Evolutionary conservation across 2,797 vertebrate species (phyloP), one percentile per base, ranked within the genome.

Genomic region (Manis javanica): DNA sequence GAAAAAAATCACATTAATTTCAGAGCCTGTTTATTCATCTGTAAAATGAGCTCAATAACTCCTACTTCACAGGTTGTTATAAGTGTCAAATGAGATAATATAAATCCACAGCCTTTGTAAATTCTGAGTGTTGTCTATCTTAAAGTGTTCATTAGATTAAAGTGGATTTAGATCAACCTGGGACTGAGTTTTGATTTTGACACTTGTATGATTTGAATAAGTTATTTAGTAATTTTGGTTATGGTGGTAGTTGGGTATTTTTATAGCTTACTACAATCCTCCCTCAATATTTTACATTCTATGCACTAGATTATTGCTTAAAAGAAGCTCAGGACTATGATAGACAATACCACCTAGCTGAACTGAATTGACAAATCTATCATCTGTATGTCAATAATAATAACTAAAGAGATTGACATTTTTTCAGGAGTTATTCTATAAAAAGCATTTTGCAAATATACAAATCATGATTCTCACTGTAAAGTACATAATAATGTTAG

Each of bases 21-120:
- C 49, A 64, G 29, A 89, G 26, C 26, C 72, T 92, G 9, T 79
- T 92, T 82, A 83, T 66, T 72, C 53, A 34, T 69, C 53, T 63
- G 15, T 71, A 87, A 90, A 92, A 87, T 79, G 51, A 87, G 37
- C 61, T 95, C 55, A 83, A 26, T n/a, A 64, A 88, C 8, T 39
- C 7, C 31, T 51, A 42, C 4, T 3, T 82, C 5, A 81, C 19
- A 93, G 24, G 18, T 6, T 83, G 16, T 71, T 78, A 2, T 29
- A 83, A 87, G 16, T n/a, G 87, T 72, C 49, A 94, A 95, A 83
- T 46, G 8, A 85, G 15, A 49, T 74, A 29, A 90, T 49, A 0
- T 39, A 85, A 96, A 90, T 87, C 31, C 63, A 92, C 23, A 53
- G 23, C 18, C 18, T 89, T 63, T 94, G 31, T 53, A 83, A 92